phyloP scores from a whole-genome alignment of 1,140 invertebrate genomes.

The Chelonus insularis region DNA sequence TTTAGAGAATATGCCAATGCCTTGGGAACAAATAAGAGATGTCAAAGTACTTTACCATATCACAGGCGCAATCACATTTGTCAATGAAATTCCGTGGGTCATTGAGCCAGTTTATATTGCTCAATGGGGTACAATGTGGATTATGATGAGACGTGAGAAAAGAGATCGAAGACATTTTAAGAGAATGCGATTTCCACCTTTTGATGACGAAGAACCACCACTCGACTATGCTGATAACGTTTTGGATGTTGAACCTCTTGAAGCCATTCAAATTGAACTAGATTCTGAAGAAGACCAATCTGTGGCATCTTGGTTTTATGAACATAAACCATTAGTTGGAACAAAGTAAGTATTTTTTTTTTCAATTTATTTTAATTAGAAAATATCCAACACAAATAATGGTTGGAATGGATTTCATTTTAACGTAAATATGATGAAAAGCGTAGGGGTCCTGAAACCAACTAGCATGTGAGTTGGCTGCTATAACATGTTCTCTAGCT shows the following conservation, averaged over 20 bases:
- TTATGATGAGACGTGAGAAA: constrained; percentile 99
- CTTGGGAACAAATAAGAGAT: constrained; percentile 99
- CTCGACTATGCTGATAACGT: constrained; percentile 99
- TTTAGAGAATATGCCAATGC: constrained; percentile 99
- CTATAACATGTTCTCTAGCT: constrained; percentile 37
- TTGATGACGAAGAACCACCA: constrained; percentile 99
- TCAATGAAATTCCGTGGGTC: constrained; percentile 99
- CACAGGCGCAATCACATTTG: constrained; percentile 99
- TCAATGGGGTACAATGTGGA: constrained; percentile 99
- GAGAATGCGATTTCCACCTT: constrained; percentile 98
- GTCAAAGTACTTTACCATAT: constrained; percentile 97
- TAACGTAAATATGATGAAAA: constrained; percentile 62
- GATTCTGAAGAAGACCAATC: constrained; percentile 94
- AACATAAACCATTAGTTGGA: constrained; percentile 94
- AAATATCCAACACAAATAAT: too few relatives aligned
- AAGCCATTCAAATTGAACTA: constrained; percentile 98
- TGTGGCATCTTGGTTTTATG: constrained; percentile 96
- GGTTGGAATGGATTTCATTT: too few relatives aligned
- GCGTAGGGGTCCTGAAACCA: constrained; percentile 74
- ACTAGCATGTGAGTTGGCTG: constrained; percentile 64
- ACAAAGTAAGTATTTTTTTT: constrained; percentile 66
- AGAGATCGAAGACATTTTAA: constrained; percentile 98
- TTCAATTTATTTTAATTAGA: constrained; percentile 18
- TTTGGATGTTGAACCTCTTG: constrained; percentile 97
- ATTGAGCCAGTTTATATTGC: constrained; percentile 99